Conservation (phyloP, 2,888 invertebrate species). For the Bedellia somnulentella region DNA sequence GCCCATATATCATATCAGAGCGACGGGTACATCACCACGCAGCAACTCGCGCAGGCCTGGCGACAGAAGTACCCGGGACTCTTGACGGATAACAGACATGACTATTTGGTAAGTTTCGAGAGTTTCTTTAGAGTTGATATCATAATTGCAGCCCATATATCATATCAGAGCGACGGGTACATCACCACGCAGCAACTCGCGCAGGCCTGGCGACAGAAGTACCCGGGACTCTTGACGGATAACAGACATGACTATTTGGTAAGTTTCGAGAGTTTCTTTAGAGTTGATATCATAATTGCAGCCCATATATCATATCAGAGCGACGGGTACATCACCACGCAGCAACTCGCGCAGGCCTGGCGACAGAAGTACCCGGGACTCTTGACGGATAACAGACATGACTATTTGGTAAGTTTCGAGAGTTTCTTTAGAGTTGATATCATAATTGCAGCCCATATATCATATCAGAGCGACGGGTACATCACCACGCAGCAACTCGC, state of each 20-base stretch:
- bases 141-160: too few species aligned
- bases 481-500: constrained; percentile 70
- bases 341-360: constrained; percentile 68
- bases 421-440: too few species aligned
- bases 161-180: too few species aligned
- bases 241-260: constrained; percentile 60
- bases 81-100: constrained; percentile 50
- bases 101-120: constrained; percentile 53
- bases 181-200: constrained; percentile 70
- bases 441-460: too few species aligned
- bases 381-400: constrained; percentile 50
- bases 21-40: constrained; percentile 66
- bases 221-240: constrained; percentile 63
- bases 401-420: constrained; percentile 53
- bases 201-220: constrained; percentile 66
- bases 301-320: too few species aligned
- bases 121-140: too few species aligned
- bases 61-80: constrained; percentile 66
- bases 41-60: constrained; percentile 68
- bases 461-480: too few species aligned
- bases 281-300: too few species aligned
- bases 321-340: constrained; percentile 67
- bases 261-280: constrained; percentile 13
- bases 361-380: constrained; percentile 66
- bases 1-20: too few species aligned